Base-by-base conservation (phyloP, 2,113 vertebrate genomes). In the Lepisosteus osseus region DNA sequence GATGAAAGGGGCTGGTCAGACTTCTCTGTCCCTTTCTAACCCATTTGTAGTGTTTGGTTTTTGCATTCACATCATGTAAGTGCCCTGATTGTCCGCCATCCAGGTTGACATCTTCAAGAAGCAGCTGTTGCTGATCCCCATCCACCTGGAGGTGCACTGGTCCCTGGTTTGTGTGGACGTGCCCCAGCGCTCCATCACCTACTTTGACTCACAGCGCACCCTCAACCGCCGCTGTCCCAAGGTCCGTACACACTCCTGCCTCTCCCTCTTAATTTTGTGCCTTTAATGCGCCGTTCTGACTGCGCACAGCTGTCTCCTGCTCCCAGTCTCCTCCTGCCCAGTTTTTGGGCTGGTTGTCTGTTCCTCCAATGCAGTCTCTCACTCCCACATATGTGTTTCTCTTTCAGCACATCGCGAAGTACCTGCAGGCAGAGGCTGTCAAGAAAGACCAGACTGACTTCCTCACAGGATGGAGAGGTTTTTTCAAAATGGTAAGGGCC, bases 41-140 rank as follows among this genome's bases (percentile, higher is more conserved):
- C 29, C 29, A 29, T 1, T 29, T 29, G 1, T 29, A 29, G 29
- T 29, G 29, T 29, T 1, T 29, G 29, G 29, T 29, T 29, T 29
- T 29, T 29, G 29, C 1, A 1, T 29, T 29, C 29, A 29, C 29
- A 29, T 29, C 29, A 29, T 29, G 29, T 29, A 29, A 29, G 29
- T 29, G 29, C 15, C 56, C 7, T 61, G 51, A 17, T 14, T 15
- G 45, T 66, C 45, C 9, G 9, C 62, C 5, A 43, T 70, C 41
- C 78, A 97, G 95, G 95, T 96, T 65, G 95, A 97, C 82, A 97
- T 97, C 84, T 97, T 97, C 77, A 93, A 94, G 84, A 97, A 97
- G 81, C 93, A 95, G 76, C 88, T 97, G 62, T 78, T 97, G 79
- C 80, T 97, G 74, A 95, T 97, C 79, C 95, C 95, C 44, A 96